Evolutionary conservation across 2,797 vertebrate genomes (phyloP).

Genomic region (Argyrosomus regius): DNA sequence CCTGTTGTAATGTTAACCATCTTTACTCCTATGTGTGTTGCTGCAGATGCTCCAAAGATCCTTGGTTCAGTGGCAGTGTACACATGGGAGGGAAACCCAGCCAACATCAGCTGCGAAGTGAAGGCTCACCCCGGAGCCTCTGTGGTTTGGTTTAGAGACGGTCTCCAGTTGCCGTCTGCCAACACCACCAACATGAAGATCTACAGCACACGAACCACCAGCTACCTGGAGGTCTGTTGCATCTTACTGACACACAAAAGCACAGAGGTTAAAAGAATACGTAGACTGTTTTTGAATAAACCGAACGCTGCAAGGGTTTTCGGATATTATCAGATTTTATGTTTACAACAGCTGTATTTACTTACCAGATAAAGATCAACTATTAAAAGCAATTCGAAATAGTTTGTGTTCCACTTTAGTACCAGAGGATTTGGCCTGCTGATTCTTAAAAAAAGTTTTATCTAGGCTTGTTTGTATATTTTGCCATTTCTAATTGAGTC

Average conservation of each 20-base stretch:
- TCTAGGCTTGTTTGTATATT: background rate
- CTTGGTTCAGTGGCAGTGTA: slow-evolving; percentile 89
- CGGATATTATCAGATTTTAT: background rate
- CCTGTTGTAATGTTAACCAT: background rate
- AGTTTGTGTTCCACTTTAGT: background rate
- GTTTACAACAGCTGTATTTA: background rate
- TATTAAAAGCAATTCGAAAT: background rate
- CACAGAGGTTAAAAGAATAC: background rate
- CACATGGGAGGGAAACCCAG: slow-evolving; percentile 96
- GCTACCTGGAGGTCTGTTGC: slow-evolving; percentile 92
- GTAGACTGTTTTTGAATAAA: background rate
- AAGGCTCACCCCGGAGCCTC: slow-evolving; percentile 93
- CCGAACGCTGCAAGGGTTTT: background rate
- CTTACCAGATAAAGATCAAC: slow-evolving; percentile 11
- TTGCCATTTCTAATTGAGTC: background rate
- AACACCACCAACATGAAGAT: slow-evolving; percentile 95
- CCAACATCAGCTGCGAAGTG: slow-evolving; percentile 96
- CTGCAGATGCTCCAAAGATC: slow-evolving; percentile 94
- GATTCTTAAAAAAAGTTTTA: background rate
- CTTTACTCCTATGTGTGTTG: background rate
- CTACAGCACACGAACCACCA: slow-evolving; percentile 88
- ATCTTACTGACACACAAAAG: background rate
- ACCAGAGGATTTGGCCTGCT: background rate
- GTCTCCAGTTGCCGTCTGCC: slow-evolving; percentile 89
- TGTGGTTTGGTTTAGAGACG: slow-evolving; percentile 94